Evolutionary conservation across 2,888 invertebrate species (phyloP), one percentile per base, ranked within the genome.

Genomic region (Erpobdella octoculata): DNA sequence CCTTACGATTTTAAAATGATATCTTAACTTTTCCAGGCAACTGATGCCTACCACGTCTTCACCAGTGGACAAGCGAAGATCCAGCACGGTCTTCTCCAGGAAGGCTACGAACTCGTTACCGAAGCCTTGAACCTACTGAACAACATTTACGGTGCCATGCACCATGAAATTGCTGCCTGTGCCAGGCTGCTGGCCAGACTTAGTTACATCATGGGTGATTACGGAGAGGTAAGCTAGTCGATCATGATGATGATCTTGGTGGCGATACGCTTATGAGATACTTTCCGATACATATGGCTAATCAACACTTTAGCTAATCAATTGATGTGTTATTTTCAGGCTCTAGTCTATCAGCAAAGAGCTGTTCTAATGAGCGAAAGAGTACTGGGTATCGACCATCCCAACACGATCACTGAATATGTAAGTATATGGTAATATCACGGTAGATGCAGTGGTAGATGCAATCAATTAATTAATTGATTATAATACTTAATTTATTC

Each of bases 121-220:
- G 97, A 97, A 82, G 93, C 96, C 0, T 85, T 96, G 66, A 95
- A 94, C 85, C 86, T 96, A 37, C 85, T 96, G 73, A 96, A 95
- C 86, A 95, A 95, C 81, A 96, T 98, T 25, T 98, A 97, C 80
- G 97, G 97, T 8, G 94, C 96, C 0, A 93, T 98, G 92, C 98
- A 99, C 85, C 92, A 95, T 0, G 97, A 98, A 85, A 95, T 97
- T 74, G 93, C 95, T 3, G 94, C 84, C 71, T 83, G 83, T 74
- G 79, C 82, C 0, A 88, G 96, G 74, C 92, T 96, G 89, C 88
- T 98, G 78, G 97, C 97, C 38, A 87, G 96, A 66, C 87, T 99
- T 74, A 95, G 94, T 85, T 98, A 98, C 84, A 92, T 98, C 73
- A 91, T 96, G 86, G 96, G 96, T 0, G 97, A 98, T 79, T 91